Evolutionary conservation across 2,888 invertebrate genomes (phyloP).

Genomic region (Tortrix viridana): DNA sequence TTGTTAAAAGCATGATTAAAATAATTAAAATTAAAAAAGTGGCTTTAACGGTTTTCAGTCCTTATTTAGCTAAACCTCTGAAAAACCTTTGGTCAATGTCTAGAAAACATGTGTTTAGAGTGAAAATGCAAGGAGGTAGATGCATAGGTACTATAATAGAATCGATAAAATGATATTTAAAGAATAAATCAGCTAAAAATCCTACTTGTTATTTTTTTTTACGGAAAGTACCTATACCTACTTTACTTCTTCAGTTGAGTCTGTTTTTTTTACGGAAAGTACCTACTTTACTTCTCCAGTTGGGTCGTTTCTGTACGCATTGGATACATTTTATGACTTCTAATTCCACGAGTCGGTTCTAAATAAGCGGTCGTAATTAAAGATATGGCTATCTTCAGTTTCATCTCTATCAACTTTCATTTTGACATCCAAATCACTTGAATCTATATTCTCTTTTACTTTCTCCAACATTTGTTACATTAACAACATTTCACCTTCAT

Average conservation of each 20-base stretch:
- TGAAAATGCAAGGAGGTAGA: not conserved
- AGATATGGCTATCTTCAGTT: constrained; percentile 34
- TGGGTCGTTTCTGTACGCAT: too few species aligned
- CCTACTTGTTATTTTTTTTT: too few species aligned
- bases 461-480: constrained; percentile 25
- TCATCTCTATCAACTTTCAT: constrained; percentile 34
- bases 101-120: constrained; percentile 7
- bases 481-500: constrained; percentile 15
- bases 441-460: constrained; percentile 21
- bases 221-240: too few species aligned
- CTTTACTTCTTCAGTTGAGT: too few species aligned
- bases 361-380: constrained; percentile 28
- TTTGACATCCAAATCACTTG: constrained; percentile 31
- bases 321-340: not conserved
- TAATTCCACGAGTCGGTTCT: constrained; percentile 5
- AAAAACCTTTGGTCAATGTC: constrained; percentile 5
- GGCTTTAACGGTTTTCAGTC: constrained; percentile 21
- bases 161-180: not conserved
- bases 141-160: not conserved
- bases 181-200: too few species aligned
- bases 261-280: too few species aligned
- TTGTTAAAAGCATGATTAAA: constrained; percentile 35
- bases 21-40: constrained; percentile 34
- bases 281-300: too few species aligned
- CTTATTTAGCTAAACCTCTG: constrained; percentile 12